Evolutionary conservation across 1,140 invertebrate species (phyloP), one percentile per base, ranked within the genome.

Genomic region (Cyrtorhinus lividipennis): DNA sequence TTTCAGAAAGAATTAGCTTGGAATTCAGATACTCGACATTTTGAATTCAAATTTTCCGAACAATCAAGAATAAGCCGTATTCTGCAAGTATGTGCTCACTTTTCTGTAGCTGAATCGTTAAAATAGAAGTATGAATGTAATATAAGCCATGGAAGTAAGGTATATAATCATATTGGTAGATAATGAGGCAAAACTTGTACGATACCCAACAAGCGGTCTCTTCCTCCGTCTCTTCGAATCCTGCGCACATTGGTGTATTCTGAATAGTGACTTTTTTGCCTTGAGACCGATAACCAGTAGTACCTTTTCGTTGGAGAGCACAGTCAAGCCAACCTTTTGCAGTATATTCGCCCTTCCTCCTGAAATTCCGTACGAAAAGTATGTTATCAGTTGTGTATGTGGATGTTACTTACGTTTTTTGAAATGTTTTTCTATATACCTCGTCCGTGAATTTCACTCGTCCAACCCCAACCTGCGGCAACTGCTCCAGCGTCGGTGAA

Each of bases 131-230:
- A n/a, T n/a, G n/a, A n/a, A n/a, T n/a, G n/a, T n/a, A n/a, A n/a
- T n/a, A n/a, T n/a, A n/a, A n/a, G n/a, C n/a, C n/a, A n/a, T n/a
- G n/a, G n/a, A n/a, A n/a, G n/a, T n/a, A n/a, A n/a, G n/a, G n/a
- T n/a, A n/a, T n/a, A n/a, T n/a, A n/a, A n/a, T n/a, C n/a, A n/a
- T n/a, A n/a, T n/a, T n/a, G n/a, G n/a, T n/a, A n/a, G n/a, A n/a
- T n/a, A n/a, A n/a, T n/a, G n/a, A n/a, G n/a, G n/a, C n/a, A n/a
- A n/a, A n/a, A n/a, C n/a, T n/a, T n/a, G 25, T 73, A 76, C 81
- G 48, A 38, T 78, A 91, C 89, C 86, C 87, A 90, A 71, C 90
- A 93, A 56, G 89, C 81, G n/a, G n/a, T n/a, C 71, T 93, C 90
- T 53, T 81, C 79, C 26, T 86, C 85, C 26, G 89, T 90, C 63